phyloP scores from a whole-genome alignment of 2,113 vertebrate genomes.

The Odocoileus virginianus region DNA sequence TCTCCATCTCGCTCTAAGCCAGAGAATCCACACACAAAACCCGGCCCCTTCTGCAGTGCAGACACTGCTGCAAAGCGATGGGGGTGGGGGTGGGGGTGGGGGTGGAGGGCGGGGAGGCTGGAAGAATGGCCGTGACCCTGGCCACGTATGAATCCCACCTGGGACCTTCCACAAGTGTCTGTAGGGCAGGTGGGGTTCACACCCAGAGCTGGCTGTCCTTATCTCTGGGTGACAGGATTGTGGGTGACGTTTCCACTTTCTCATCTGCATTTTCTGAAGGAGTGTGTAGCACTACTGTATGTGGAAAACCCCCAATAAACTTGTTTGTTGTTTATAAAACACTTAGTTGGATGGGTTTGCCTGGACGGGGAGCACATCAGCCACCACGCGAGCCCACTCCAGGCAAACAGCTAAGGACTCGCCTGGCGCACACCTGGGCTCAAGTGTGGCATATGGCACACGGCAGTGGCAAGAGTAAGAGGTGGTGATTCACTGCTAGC shows the following conservation, averaged over 20 bases:
- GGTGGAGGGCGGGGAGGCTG: accelerated
- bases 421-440: accelerated
- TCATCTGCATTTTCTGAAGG: neutral
- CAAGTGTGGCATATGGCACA: neutral
- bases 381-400: neutral
- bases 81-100: accelerated
- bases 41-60: neutral
- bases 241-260: neutral
- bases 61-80: neutral
- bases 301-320: neutral
- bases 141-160: neutral
- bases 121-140: neutral
- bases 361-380: neutral
- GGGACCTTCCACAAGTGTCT: neutral
- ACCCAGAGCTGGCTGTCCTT: neutral
- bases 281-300: neutral
- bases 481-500: neutral
- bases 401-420: neutral
- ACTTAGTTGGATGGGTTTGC: neutral
- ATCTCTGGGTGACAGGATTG: neutral
- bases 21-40: neutral
- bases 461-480: accelerated
- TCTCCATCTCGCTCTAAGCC: neutral
- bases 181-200: neutral
- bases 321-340: neutral